A percentile compares a stretch with the other conserved stretches of the same genome.
Evolutionary conservation across 2,888 invertebrate genomes (phyloP).

Genomic region (Ischnura elegans): DNA sequence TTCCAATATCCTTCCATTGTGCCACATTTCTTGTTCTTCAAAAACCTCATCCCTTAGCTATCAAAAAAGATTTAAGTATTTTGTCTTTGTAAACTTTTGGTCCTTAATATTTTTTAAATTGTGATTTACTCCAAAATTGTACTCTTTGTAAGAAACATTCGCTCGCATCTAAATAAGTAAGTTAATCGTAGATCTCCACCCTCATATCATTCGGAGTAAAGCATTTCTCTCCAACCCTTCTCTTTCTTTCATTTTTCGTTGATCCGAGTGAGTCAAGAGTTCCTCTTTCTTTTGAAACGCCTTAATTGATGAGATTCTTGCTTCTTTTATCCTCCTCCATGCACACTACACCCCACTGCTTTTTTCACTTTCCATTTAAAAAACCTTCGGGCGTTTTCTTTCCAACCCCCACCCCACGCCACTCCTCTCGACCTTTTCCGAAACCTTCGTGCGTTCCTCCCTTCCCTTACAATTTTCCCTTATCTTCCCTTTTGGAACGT

Average conservation of each 20-base stretch:
- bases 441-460: background rate
- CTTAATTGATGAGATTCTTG: constrained; percentile 51
- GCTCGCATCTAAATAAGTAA: background rate
- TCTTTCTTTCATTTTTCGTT: background rate
- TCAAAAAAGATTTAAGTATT: too few species aligned
- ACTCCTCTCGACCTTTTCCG: constrained; percentile 10
- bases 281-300: background rate
- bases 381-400: background rate
- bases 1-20: background rate
- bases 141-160: background rate
- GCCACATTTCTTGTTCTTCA: background rate
- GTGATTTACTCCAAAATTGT: too few species aligned
- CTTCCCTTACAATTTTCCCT: background rate
- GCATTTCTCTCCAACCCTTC: background rate
- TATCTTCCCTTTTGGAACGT: background rate
- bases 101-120: too few species aligned
- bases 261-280: background rate
- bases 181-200: background rate
- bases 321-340: too few species aligned
- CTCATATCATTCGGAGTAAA: background rate
- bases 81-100: background rate
- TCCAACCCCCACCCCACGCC: too few species aligned
- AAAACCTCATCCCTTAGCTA: background rate
- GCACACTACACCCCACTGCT: background rate
- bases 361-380: background rate